Evolutionary conservation across 2,797 vertebrate species (phyloP), one percentile per base, ranked within the genome.

Genomic region (Cryptoprocta ferox): DNA sequence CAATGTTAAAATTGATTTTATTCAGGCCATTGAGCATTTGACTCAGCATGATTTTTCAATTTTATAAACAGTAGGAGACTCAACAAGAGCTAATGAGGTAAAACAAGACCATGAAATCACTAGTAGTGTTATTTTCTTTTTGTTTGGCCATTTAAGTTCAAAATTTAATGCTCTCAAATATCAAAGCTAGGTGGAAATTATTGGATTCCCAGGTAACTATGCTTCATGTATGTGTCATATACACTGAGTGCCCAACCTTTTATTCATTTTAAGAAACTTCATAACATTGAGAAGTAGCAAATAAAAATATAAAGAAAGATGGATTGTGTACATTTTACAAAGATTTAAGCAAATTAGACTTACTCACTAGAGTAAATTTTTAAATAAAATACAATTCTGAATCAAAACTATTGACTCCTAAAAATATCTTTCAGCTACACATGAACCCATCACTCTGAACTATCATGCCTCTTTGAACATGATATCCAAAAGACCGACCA

Each of bases 31-130:
- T 98, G 97, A 97, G 96, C 93, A 91, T 98, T 98, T 96, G 98
- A 90, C 90, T 97, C 97, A 98, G 97, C 94, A 94, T 98, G 97
- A 93, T 97, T 98, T 98, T 98, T 98, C 98, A 98, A 98, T 99
- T 98, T 98, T 97, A 92, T 98, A 86, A 98, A 95, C 96, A 98
- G 98, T 96, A 93, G 97, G 98, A 98, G 83, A 79, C 82, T 98
- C 50, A 70, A 95, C 63, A 98, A 97, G 94, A 98, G 92, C 98
- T 97, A 98, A 97, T 97, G 97, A 98, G 48, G 88, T 83, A 95
- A 96, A 98, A 97, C 56, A 90, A 21, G 71, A 94, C 73, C 66
- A 78, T 95, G 80, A 96, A 98, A 97, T 98, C 91, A 70, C 94
- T 96, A 97, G 79, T 81, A 81, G 78, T 87, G 91, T 88, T 83